A percentile compares a stretch with the other conserved stretches of the same genome.
These are phyloP conservation scores for Philhelius pedissequus DNA, from an alignment of 2,888 invertebrate species.

Conservation along the genomic window DNA sequence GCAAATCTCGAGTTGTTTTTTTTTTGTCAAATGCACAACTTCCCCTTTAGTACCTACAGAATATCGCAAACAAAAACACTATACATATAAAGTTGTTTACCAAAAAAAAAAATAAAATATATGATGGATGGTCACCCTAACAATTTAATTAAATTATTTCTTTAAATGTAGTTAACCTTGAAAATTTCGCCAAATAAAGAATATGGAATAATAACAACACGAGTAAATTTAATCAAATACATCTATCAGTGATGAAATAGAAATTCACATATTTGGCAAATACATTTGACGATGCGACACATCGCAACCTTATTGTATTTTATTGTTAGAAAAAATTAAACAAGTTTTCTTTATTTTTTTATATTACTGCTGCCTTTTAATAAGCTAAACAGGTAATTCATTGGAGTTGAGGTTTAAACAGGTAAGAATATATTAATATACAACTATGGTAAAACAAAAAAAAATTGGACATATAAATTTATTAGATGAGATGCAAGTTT, in stretches of 20 bases:
- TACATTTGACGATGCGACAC: background rate
- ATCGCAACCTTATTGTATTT: background rate
- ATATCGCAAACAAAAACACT: too few relatives aligned
- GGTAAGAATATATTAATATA: background rate
- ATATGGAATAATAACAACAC: background rate
- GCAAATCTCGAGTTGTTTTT: too few relatives aligned
- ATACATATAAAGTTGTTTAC: too few relatives aligned
- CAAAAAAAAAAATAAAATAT: too few relatives aligned
- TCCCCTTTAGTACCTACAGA: too few relatives aligned
- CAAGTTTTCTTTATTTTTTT: background rate
- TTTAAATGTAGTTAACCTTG: conserved; percentile 24
- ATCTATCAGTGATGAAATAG: conserved; percentile 1
- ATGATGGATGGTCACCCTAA: too few relatives aligned
- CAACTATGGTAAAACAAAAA: background rate
- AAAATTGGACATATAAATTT: background rate
- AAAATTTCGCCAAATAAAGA: conserved; percentile 4
- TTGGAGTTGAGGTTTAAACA: background rate
- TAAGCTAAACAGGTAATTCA: background rate
- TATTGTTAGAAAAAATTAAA: background rate
- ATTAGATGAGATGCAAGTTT: background rate
- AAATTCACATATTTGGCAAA: conserved; percentile 35
- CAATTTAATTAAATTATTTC: background rate
- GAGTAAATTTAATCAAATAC: background rate
- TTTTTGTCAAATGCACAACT: too few relatives aligned
- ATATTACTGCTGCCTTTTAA: background rate